These are phyloP conservation scores for Ateles fusciceps DNA, from an alignment of 2,797 vertebrate species.

Conservation along the genomic window DNA sequence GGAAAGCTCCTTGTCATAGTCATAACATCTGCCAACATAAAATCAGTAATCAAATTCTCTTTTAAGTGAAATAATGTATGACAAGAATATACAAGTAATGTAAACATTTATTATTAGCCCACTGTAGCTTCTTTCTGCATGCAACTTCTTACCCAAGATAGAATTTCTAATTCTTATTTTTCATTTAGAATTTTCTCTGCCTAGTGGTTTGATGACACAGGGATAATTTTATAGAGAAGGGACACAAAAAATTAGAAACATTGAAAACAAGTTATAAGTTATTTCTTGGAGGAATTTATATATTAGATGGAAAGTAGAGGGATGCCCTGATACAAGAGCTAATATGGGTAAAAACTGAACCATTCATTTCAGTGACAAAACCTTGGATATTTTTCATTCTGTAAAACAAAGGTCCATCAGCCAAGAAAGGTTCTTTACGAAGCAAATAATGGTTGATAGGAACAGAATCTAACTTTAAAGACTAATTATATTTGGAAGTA, in stretches of 20 bases:
- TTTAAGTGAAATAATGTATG: background rate
- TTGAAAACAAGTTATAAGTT: background rate
- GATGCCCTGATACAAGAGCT: background rate
- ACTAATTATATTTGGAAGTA: background rate
- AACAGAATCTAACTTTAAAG: background rate
- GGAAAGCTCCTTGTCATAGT: background rate
- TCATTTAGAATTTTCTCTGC: background rate
- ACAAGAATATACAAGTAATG: background rate
- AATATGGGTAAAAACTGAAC: background rate
- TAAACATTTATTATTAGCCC: background rate
- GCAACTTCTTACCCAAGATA: background rate
- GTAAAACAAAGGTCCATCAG: background rate
- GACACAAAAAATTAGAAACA: background rate
- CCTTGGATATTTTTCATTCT: background rate
- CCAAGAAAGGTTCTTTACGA: background rate
- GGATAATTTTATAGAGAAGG: background rate
- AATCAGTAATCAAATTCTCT: background rate
- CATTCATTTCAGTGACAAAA: background rate
- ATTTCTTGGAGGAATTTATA: background rate
- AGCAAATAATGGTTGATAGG: background rate
- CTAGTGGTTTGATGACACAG: background rate
- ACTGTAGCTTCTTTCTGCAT: background rate
- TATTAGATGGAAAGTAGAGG: background rate
- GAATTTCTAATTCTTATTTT: background rate
- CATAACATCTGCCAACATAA: background rate